These are phyloP conservation scores for Anoplopoma fimbria DNA, from an alignment of 2,113 vertebrate species.

Conservation along the genomic window DNA sequence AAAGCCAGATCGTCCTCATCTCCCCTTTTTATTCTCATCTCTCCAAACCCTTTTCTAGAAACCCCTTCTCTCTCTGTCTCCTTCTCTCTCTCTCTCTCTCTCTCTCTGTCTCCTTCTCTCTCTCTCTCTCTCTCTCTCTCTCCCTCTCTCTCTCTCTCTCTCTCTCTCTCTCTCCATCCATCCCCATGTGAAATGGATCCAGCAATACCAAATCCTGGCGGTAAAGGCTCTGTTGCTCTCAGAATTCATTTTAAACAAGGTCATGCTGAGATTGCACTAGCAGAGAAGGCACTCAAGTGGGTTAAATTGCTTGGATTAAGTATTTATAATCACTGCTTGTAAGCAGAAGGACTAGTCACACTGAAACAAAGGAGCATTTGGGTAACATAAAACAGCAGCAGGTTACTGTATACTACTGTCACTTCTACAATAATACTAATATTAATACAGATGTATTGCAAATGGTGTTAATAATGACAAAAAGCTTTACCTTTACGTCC, in stretches of 20 bases:
- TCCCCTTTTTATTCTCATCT: too few relatives aligned
- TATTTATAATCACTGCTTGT: constrained; percentile 10
- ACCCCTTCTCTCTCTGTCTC: not conserved
- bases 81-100: constrained; percentile 1
- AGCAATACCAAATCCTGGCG: not conserved
- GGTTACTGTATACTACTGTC: not conserved
- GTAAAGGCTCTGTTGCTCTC: constrained; percentile 30
- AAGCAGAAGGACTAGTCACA: too few relatives aligned
- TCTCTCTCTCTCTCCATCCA: not conserved
- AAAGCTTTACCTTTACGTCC: constrained; percentile 78
- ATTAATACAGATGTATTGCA: not conserved
- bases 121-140: constrained; percentile 6
- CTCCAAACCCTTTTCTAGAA: too few relatives aligned
- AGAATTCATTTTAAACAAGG: constrained; percentile 62
- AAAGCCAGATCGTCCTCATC: not conserved
- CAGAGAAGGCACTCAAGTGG: constrained; percentile 20
- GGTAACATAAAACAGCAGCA: too few relatives aligned
- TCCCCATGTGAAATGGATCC: constrained; percentile 30
- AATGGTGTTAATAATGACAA: not conserved
- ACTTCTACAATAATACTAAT: not conserved
- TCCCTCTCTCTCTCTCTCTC: not conserved
- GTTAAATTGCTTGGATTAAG: too few relatives aligned
- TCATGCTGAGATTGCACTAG: constrained; percentile 31
- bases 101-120: not conserved
- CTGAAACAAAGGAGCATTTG: not conserved